These are phyloP conservation scores for Oryzias sinensis DNA, from an alignment of 2,797 vertebrate species.

Conservation along the genomic window DNA sequence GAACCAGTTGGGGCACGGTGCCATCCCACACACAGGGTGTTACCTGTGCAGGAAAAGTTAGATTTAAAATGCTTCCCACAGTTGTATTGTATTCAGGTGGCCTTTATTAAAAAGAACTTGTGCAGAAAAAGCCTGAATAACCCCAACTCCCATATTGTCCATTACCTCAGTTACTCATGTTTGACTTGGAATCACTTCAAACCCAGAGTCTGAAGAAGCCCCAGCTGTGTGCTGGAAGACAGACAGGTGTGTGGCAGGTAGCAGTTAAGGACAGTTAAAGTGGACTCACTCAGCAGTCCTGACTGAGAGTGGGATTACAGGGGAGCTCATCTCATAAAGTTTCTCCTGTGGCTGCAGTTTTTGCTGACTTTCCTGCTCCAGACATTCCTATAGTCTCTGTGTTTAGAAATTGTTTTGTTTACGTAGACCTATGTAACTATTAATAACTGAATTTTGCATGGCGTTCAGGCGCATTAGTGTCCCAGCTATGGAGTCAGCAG, in stretches of 20 bases:
- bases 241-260: conserved; percentile 74
- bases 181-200: conserved; percentile 53
- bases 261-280: conserved; percentile 74
- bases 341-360: conserved; percentile 66
- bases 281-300: conserved; percentile 65
- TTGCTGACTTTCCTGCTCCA: conserved; percentile 60
- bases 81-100: too few relatives aligned
- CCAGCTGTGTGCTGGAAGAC: conserved; percentile 57
- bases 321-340: conserved; percentile 73
- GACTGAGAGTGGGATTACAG: conserved; percentile 77
- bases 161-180: conserved; percentile 44
- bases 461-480: not conserved
- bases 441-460: conserved; percentile 3
- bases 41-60: conserved; percentile 47
- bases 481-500: conserved; percentile 35
- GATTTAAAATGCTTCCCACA: conserved; percentile 40
- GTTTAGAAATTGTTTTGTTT: too few relatives aligned
- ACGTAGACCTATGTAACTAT: not conserved
- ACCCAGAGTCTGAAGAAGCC: conserved; percentile 53
- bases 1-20: conserved; percentile 69
- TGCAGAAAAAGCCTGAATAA: too few relatives aligned
- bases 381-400: not conserved
- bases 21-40: conserved; percentile 66
- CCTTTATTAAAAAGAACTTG: too few relatives aligned
- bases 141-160: not conserved